A percentile compares a stretch with the other conserved stretches of the same genome.
These are phyloP conservation scores for Bothrops jararaca DNA, from an alignment of 2,113 vertebrate genomes.

Conservation along the genomic window DNA sequence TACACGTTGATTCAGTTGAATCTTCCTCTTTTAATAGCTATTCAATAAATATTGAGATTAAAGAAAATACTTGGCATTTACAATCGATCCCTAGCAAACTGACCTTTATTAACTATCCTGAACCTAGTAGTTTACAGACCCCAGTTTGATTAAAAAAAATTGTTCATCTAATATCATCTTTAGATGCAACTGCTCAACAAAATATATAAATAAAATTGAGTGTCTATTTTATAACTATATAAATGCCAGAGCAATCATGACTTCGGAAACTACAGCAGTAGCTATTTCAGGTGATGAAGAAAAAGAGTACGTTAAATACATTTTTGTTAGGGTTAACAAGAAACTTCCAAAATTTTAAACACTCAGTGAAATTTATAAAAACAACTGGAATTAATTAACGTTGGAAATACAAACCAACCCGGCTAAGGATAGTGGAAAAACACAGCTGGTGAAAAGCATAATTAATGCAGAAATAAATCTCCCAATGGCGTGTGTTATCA, in stretches of 20 bases:
- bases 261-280: not conserved
- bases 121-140: no score
- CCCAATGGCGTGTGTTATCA: not conserved
- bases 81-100: not conserved
- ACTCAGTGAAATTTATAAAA: not conserved
- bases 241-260: not conserved
- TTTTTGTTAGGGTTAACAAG: not conserved
- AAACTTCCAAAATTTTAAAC: not conserved
- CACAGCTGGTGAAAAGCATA: not conserved
- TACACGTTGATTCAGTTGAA: not conserved
- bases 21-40: not conserved
- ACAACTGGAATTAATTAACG: not conserved
- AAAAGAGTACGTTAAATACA: no score
- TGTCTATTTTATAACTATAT: no score
- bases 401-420: not conserved
- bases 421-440: not conserved
- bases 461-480: not conserved
- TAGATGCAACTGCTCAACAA: no score
- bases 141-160: no score
- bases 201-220: no score
- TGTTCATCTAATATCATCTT: no score
- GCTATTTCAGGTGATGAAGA: no score
- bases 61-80: not conserved
- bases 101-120: no score
- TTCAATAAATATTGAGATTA: not conserved